Evolutionary conservation across 2,888 invertebrate genomes (phyloP).

Genomic region (Cylloceria caligata): DNA sequence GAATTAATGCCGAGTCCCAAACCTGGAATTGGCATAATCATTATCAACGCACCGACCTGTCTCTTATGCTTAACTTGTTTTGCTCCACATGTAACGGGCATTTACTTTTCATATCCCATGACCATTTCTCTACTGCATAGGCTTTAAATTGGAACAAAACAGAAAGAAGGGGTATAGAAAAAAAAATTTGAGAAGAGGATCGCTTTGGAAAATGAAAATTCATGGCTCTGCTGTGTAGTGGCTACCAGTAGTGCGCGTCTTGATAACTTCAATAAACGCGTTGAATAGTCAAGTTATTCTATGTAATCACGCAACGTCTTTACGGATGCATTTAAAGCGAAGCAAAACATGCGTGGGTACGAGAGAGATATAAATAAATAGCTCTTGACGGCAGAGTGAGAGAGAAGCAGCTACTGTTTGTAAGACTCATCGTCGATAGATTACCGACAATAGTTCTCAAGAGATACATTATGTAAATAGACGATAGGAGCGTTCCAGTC

Average conservation of each 20-base stretch:
- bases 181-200: not conserved
- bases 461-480: no score
- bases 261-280: constrained; percentile 48
- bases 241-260: not conserved
- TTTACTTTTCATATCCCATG: constrained; percentile 18
- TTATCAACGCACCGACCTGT: constrained; percentile 41
- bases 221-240: constrained; percentile 8
- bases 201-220: constrained; percentile 63
- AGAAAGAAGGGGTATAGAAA: not conserved
- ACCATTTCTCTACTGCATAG: not conserved
- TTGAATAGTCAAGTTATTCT: constrained; percentile 47
- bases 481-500: no score
- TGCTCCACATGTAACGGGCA: constrained; percentile 12
- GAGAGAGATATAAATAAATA: no score
- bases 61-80: constrained; percentile 65
- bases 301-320: constrained; percentile 23
- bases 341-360: no score
- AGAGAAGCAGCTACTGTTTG: no score
- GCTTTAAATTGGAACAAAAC: not conserved
- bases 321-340: constrained; percentile 48
- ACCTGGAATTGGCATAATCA: constrained; percentile 65
- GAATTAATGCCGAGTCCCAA: constrained; percentile 71
- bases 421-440: no score
- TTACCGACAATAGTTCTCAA: no score
- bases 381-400: no score